Percentiles rank a stretch among this genome's conserved stretches.
Evolutionary conservation across 2,797 vertebrate species (phyloP).

Genomic region (Paedocypris micromegethes): DNA sequence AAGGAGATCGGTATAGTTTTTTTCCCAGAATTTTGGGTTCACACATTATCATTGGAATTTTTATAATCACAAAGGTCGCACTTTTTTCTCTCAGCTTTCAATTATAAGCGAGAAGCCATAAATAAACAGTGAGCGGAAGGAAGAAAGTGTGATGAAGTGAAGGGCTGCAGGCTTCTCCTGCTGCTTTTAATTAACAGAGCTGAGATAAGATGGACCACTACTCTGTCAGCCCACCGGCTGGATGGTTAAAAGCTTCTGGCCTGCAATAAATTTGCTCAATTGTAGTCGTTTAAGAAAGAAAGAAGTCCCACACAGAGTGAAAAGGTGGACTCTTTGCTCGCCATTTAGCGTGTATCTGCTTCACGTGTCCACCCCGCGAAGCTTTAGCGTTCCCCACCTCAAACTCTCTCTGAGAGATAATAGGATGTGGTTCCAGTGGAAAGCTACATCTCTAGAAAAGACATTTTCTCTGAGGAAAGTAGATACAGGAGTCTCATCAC

Average conservation of each 20-base stretch:
- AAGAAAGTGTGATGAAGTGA: conserved; percentile 5
- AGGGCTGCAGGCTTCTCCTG: background rate
- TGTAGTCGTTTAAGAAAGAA: conserved; percentile 25
- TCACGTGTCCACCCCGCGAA: conserved; percentile 13
- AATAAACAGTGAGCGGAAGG: conserved; percentile 8
- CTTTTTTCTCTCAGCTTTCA: conserved; percentile 6
- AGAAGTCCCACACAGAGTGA: background rate
- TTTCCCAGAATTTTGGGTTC: too few species aligned
- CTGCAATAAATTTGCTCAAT: conserved; percentile 18
- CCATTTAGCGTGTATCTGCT: conserved; percentile 16
- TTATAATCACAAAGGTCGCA: background rate
- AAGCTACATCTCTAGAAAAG: conserved; percentile 25
- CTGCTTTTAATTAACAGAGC: conserved; percentile 25
- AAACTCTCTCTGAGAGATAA: conserved; percentile 19
- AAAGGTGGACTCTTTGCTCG: background rate
- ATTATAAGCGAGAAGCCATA: conserved; percentile 4
- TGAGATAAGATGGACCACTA: conserved; percentile 8
- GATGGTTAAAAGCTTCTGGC: conserved; percentile 20
- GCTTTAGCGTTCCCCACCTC: conserved; percentile 24
- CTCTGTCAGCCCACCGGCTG: conserved; percentile 18
- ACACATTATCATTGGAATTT: too few species aligned
- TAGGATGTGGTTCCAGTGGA: conserved; percentile 8
- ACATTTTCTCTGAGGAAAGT: conserved; percentile 16
- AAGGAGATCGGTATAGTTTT: too few species aligned
- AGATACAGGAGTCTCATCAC: conserved; percentile 18